Evolutionary conservation across 1,140 invertebrate species (phyloP), one percentile per base, ranked within the genome.

Genomic region (Caenorhabditis tropicalis): DNA sequence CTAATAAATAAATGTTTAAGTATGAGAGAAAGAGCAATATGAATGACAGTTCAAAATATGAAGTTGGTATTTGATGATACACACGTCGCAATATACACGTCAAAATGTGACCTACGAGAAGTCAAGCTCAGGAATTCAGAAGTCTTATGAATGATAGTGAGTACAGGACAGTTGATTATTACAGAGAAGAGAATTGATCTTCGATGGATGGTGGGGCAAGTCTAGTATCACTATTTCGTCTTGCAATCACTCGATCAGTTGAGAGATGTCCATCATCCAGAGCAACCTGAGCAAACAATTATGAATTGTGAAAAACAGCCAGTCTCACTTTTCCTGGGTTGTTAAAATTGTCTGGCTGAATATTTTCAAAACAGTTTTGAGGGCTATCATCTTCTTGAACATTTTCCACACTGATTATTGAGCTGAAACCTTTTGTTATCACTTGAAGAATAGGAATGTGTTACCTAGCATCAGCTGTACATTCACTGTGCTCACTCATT

Each of bases 51-150:
- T 46, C 31, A 82, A 82, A 56, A 46, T 49, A 82, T 36, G 65
- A 74, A 74, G 36, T 43, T 74, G 36, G 36, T 58, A 82, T 39
- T 53, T 27, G 19, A 82, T 43, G 81, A 48, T 82, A 60, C 60
- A 82, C 82, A 82, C 82, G 82, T 74, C 65, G 65, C n/a, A 74
- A 43, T 24, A 74, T 74, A 74, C 65, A 74, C 65, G 65, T 74
- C 65, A 74, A 74, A 74, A 74, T 74, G 65, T 74, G 65, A 74
- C 65, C 65, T 74, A 74, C 65, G 10, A 12, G 19, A 74, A 74
- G 65, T 74, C 65, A 74, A 36, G 3, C n/a, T 74, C 65, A 74
- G 65, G 65, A 74, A 74, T 74, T 74, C 65, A 74, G 65, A 74
- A 74, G 65, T 74, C 65, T 74, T 74, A 24, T 43, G 56, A 7